Percentiles rank a stretch among this genome's conserved stretches.
phyloP scores from a whole-genome alignment of 2,797 vertebrate genomes.

The Kryptopterus vitreolus region DNA sequence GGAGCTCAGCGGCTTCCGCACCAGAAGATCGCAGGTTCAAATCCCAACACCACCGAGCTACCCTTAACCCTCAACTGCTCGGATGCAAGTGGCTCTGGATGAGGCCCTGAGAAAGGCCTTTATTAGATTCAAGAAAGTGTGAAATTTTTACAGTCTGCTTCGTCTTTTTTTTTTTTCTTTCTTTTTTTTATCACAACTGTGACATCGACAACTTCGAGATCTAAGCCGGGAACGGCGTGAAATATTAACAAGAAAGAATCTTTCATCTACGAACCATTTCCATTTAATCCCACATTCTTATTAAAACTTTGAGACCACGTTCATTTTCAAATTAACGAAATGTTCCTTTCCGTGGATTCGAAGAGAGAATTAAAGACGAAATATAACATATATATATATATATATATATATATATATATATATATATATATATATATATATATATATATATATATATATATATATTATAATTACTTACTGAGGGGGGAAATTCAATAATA shows the following conservation, averaged over 20 bases:
- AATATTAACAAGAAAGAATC: not conserved
- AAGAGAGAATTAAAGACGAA: too few species aligned
- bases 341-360: not conserved
- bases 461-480: not conserved
- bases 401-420: too few species aligned
- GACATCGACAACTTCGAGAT: too few species aligned
- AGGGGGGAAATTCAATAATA: not conserved
- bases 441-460: too few species aligned
- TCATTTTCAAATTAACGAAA: not conserved
- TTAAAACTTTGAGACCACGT: not conserved
- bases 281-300: conserved; percentile 2
- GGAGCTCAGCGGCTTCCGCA: too few species aligned
- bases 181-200: not conserved
- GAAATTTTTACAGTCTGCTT: not conserved
- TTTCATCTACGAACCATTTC: not conserved
- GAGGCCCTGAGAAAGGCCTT: not conserved
- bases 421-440: too few species aligned
- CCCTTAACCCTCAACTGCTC: too few species aligned
- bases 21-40: too few species aligned
- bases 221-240: not conserved
- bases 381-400: too few species aligned
- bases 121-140: not conserved
- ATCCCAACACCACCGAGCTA: too few species aligned
- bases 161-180: not conserved
- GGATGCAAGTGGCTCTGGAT: too few species aligned